Evolutionary conservation across 2,113 vertebrate genomes (phyloP), one percentile per base, ranked within the genome.

Genomic region (Xerus inauris): DNA sequence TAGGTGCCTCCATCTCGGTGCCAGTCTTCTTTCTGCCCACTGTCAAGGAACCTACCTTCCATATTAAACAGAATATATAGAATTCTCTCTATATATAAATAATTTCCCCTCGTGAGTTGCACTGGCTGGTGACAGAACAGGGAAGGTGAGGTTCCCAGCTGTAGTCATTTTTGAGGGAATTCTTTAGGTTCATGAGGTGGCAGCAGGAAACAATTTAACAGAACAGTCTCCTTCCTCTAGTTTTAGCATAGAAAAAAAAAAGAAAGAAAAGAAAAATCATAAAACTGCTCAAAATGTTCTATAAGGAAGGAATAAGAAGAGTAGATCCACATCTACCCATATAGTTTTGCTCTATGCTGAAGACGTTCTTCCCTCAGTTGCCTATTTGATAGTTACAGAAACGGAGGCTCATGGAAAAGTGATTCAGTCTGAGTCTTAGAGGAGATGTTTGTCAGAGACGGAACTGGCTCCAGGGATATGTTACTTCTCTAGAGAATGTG

Each of bases 101-200:
- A 54, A 38, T 32, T 32, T 14, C 5, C 26, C 3, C 4, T 5
- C 19, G 0, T 1, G 14, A 47, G 45, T 45, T 32, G 2, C 28
- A 16, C 0, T 77, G 42, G 38, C 62, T 87, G 35, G 16, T n/a
- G 64, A n/a, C 10, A 42, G 47, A 83, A 72, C 22, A 57, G 28
- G 86, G 16, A 17, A 57, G 8, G 14, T 8, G 45, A 42, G 69
- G 28, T 9, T 69, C 38, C 71, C 69, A 45, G n/a, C 26, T 91
- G 0, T 24, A 62, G 5, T 59, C 17, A 2, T n/a, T 80, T 10
- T 59, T 17, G n/a, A 59, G 35, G 47, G 59, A 76, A 65, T 59
- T 54, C 65, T 54, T 76, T 9, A 38, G n/a, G 72, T 69, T 73
- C 40, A 90, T 69, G n/a, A 80, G 17, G 81, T 51, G 62, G 40